Conservation (phyloP, 2,888 invertebrate genomes). For the Ophraella communa region DNA sequence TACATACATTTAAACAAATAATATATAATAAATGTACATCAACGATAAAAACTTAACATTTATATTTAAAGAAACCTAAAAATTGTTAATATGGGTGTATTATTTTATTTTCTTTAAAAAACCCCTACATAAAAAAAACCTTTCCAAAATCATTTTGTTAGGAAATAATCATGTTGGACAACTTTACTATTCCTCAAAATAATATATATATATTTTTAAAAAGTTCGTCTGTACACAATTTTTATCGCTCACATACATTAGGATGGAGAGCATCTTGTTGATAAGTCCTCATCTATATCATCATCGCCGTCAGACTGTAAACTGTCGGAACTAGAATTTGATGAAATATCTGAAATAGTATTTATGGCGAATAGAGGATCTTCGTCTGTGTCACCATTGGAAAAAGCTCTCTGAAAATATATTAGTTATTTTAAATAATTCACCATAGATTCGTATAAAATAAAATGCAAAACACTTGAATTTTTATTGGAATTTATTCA, state of each 20-base stretch:
- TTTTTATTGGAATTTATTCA: too few species aligned
- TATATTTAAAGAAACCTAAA: not conserved
- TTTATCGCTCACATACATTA: constrained; percentile 26
- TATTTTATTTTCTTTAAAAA: not conserved
- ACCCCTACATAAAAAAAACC: not conserved
- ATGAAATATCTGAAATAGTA: constrained; percentile 33
- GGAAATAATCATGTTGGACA: not conserved
- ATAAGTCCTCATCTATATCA: constrained; percentile 41
- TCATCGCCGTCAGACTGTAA: constrained; percentile 41
- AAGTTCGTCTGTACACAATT: not conserved
- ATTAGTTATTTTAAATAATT: too few species aligned
- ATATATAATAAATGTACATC: not conserved
- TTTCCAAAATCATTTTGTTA: not conserved
- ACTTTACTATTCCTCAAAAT: not conserved
- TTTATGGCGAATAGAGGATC: constrained; percentile 26
- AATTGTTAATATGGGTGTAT: not conserved
- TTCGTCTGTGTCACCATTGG: constrained; percentile 15
- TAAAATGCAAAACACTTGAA: too few species aligned
- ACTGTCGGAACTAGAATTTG: constrained; percentile 41
- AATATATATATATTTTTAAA: not conserved
- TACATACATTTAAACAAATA: not conserved
- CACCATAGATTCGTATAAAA: too few species aligned
- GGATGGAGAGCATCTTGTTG: constrained; percentile 48
- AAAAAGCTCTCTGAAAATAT: constrained; percentile 27
- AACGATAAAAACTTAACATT: not conserved